phyloP scores from a whole-genome alignment of 2,113 vertebrate genomes.

The Chlorocebus sabaeus region DNA sequence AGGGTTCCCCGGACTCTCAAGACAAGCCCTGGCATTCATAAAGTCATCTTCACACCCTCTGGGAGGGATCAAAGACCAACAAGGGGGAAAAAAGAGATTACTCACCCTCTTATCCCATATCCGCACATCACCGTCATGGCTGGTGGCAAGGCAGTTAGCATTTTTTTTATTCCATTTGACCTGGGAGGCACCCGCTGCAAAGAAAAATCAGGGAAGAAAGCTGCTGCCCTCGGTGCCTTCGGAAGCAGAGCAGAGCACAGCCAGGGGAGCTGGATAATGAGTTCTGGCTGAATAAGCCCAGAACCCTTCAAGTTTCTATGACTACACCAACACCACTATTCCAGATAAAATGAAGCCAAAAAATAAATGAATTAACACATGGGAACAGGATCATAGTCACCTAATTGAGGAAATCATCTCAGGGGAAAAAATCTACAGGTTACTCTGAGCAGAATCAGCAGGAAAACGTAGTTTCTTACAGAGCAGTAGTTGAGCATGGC shows the following conservation, averaged over 20 bases:
- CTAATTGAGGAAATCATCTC: conserved; percentile 6
- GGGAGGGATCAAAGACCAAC: not conserved
- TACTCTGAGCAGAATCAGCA: not conserved
- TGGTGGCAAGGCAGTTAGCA: conserved; percentile 92
- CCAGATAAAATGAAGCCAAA: conserved; percentile 13
- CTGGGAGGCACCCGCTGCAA: conserved; percentile 96
- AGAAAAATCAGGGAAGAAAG: conserved; percentile 59
- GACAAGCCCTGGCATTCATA: not conserved
- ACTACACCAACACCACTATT: not conserved
- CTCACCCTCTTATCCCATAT: conserved; percentile 98
- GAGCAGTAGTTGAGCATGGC: not conserved
- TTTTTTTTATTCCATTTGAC: conserved; percentile 99
- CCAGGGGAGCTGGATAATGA: not conserved
- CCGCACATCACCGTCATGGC: conserved; percentile 96
- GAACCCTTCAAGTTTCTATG: not conserved
- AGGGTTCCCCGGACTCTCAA: not conserved
- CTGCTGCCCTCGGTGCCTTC: not conserved
- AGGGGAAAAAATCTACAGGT: not conserved
- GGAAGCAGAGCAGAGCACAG: not conserved
- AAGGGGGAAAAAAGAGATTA: not conserved
- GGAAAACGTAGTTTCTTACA: not conserved
- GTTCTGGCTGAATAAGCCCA: not conserved
- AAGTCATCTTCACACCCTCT: not conserved
- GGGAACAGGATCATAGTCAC: conserved; percentile 6
- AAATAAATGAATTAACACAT: conserved; percentile 24